Evolutionary conservation across 1,140 invertebrate species (phyloP), one percentile per base, ranked within the genome.

Genomic region (Penaeus vannamei): DNA sequence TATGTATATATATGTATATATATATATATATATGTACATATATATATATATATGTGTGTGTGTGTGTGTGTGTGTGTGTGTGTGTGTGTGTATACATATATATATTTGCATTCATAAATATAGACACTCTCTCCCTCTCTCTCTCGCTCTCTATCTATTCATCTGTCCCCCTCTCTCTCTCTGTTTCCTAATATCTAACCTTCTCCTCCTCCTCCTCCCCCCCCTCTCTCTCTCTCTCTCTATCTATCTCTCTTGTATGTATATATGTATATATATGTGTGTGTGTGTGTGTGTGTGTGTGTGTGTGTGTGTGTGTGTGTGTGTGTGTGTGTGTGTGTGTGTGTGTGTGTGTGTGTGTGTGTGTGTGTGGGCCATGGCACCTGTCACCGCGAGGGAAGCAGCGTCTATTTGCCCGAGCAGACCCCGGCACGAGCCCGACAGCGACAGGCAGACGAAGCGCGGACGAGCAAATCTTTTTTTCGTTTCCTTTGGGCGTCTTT

Each of bases 271-370:
- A n/a, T n/a, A n/a, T 76, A 36, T 20, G 20, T 76, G n/a, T 32
- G 72, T 22, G 72, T 76, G n/a, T n/a, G n/a, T 22, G 72, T 76
- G 72, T 76, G 72, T 76, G 72, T 76, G 72, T 64, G 62, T 64
- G 62, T 64, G 62, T 64, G 62, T 64, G 62, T 64, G 62, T 64
- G 62, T 64, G 62, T 64, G 62, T 64, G 62, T 64, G 62, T 64
- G 62, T 76, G 72, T 76, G 72, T 76, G 72, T 76, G 72, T 76
- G 72, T 76, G 72, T 76, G 72, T 76, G 72, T 76, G 72, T 76
- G 72, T 76, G 72, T 76, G 72, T 76, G 72, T 76, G 72, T 76
- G 72, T 76, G 72, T 76, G 72, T 76, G 72, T n/a, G 72, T 76
- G 5, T 76, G 72, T 22, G 72, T 76, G 72, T 76, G 72, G 72